Base-by-base conservation (phyloP, 2,797 vertebrate genomes). In the Danio kyathit region DNA sequence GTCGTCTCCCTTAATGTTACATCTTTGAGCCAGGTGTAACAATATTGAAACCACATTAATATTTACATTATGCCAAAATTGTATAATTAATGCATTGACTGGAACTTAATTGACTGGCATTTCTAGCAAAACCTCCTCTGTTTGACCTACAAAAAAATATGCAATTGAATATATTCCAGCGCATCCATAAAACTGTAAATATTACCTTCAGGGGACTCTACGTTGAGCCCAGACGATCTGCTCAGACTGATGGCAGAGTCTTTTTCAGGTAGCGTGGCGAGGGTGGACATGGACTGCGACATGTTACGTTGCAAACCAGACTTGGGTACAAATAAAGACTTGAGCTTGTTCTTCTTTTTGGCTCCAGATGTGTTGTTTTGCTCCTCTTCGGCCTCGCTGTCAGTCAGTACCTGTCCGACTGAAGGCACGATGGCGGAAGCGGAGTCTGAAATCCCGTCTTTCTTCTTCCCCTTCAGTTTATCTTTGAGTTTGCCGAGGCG, bases 401-500 rank as follows among this genome's bases (percentile, higher is more conserved):
- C 98, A 0, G 94, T 96, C 0, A 94, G 86, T 0, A 95, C 94
- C 84, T 94, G 94, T 0, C 76, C 77, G 0, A 88, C 78, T 52
- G 94, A 91, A 2, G 94, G 93, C 51, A 96, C 12, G 0, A 96
- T 88, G 0, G 89, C 93, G 0, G 97, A 96, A 0, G 84, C 85
- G 0, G 95, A 89, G 40, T 98, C 97, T 0, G 92, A 93, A 0
- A 88, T 60, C 0, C 90, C 92, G 0, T 95, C 96, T 86, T 95
- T 95, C 82, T 94, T 94, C 90, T 96, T 98, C 19, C 96, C 96
- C 43, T 95, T 95, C 8, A 99, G 90, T 86, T 97, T 99, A 90
- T 99, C 96, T 84, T 97, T 98, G n/a, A 99, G 90, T 83, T 98
- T 99, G 69, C 97, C 95, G 7, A 99, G 92, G 0, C 96, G 93